These are phyloP conservation scores for Apis mellifera DNA, from an alignment of 1,140 invertebrate genomes.

Conservation along the genomic window DNA sequence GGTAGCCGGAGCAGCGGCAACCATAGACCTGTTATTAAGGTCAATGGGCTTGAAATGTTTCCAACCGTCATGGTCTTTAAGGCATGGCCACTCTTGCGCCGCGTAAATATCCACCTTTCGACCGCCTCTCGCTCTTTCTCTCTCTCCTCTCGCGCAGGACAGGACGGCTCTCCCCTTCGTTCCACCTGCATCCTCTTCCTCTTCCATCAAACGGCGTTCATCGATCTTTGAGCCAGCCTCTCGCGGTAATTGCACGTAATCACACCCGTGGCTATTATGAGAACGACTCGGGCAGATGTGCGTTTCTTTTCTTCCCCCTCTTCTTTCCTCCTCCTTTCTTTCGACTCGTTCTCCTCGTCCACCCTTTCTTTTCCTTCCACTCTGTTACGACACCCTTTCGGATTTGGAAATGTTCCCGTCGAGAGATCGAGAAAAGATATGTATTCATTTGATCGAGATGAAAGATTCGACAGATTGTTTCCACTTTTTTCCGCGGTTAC, in stretches of 20 bases:
- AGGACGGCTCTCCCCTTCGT: constrained; percentile 8
- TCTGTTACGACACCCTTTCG: no score
- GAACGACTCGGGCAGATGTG: constrained; percentile 60
- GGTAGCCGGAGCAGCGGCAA: constrained; percentile 54
- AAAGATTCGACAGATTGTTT: no score
- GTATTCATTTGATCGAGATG: no score
- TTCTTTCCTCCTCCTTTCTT: neutral
- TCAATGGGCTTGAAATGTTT: constrained; percentile 70
- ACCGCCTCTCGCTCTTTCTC: constrained; percentile 26
- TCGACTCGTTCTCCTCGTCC: neutral
- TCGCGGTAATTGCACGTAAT: constrained; percentile 70
- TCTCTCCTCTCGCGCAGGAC: constrained; percentile 4
- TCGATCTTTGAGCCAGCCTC: constrained; percentile 61
- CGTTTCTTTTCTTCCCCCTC: constrained; percentile 8
- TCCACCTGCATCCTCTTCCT: constrained; percentile 44
- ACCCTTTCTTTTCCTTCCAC: no score
- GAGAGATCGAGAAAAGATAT: no score
- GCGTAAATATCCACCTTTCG: constrained; percentile 67
- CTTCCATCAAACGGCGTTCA: constrained; percentile 60
- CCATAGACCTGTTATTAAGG: constrained; percentile 69
- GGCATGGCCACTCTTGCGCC: constrained; percentile 42
- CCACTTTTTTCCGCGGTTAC: no score
- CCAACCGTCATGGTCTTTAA: constrained; percentile 68
- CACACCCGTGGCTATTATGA: constrained; percentile 66
- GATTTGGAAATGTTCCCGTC: no score